Evolutionary conservation across 2,797 vertebrate genomes (phyloP), one percentile per base, ranked within the genome.

Genomic region (Phaenicophaeus curvirostris): DNA sequence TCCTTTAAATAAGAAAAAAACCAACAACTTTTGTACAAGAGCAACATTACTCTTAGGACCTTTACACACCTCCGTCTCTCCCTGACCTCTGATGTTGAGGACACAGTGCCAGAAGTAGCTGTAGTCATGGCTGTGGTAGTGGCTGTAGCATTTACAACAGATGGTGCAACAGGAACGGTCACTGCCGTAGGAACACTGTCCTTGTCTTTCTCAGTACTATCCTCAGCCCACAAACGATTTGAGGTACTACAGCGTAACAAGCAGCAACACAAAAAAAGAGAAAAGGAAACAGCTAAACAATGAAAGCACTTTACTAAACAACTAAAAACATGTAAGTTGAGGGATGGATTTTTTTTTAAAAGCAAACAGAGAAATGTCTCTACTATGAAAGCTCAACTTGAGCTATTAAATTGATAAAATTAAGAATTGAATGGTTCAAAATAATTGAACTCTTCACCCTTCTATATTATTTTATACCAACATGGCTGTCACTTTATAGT

Each of bases 211-310:
- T 99, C 99, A 95, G 98, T 98, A 98, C 98, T 99, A 98, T 99
- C 99, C 98, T 99, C 99, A 97, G 99, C 98, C 99, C 99, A 99
- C 98, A 99, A 99, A 98, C 99, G 99, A 98, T 98, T 98, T 97
- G 97, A 98, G 97, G 98, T 98, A 98, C 98, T 98, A 98, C 90
- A 97, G 96, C 95, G 89, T 96, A 95, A 98, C 90, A 97, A 97
- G 98, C 93, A 98, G 97, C 97, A 98, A 98, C 97, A 98, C 97
- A 98, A 98, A 98, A 96, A 96, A 98, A 98, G 97, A 98, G 97
- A 98, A 98, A 98, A 98, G 97, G 98, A 97, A 98, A 98, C 89
- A 98, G 97, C 97, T 98, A 98, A 98, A 98, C 97, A 97, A 98
- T 97, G 97, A 98, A 98, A 98, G 97, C 97, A 97, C 93, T 97